Conservation (phyloP, 1,140 invertebrate species). For the Ptiloglossa arizonensis region DNA sequence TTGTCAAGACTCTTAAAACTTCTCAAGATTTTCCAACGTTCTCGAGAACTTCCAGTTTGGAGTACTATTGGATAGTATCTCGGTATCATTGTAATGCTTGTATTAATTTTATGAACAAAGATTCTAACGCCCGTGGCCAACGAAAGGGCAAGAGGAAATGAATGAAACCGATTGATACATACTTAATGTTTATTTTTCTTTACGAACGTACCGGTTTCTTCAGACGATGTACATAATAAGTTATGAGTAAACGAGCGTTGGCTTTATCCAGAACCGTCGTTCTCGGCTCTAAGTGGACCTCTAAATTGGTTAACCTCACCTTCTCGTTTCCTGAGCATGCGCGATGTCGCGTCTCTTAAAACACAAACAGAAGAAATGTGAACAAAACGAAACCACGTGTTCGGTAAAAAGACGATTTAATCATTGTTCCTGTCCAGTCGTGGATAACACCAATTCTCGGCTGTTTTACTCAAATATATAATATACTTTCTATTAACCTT, state of each 20-base stretch:
- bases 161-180: constrained; percentile 73
- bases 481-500: constrained; percentile 79
- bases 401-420: constrained; percentile 8
- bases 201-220: constrained; percentile 78
- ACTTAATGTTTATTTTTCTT: constrained; percentile 79
- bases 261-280: constrained; percentile 74
- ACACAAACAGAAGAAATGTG: neutral
- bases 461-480: constrained; percentile 80
- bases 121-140: no score
- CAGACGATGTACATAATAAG: constrained; percentile 80
- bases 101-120: no score
- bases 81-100: no score
- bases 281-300: constrained; percentile 18
- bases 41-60: no score
- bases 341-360: neutral
- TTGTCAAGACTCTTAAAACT: no score
- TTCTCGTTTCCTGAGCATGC: constrained; percentile 20
- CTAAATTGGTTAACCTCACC: neutral
- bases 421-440: constrained; percentile 47
- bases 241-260: constrained; percentile 81
- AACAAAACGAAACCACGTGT: neutral
- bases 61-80: no score
- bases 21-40: no score
- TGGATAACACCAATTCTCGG: constrained; percentile 78
- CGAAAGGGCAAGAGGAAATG: constrained; percentile 38